Evolutionary conservation across 2,797 vertebrate species (phyloP), one percentile per base, ranked within the genome.

Genomic region (Coilia nasus): DNA sequence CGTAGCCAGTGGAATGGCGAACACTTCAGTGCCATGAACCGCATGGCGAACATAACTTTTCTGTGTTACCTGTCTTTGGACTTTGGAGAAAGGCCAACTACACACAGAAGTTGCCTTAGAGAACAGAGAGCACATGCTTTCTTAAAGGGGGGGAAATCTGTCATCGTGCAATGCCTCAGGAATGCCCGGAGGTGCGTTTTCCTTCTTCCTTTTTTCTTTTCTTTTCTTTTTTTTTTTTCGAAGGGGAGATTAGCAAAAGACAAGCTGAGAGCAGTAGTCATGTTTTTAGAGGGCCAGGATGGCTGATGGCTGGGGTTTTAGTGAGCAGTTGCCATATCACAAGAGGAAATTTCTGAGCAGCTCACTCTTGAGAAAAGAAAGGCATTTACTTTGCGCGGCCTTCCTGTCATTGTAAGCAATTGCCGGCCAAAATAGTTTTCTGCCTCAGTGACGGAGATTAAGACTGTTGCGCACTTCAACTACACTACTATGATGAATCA

Each of bases 391-490:
- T 80, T 82, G 0, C 83, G 75, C 50, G 82, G 56, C 86, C 91
- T 96, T 97, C 94, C 95, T 95, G 92, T 86, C 41, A 94, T 94
- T 96, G 95, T 96, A 83, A 90, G 87, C 92, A 94, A 92, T 89
- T 83, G 89, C 80, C 46, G 81, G 46, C 60, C 90, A 81, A 0
- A 83, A 90, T 57, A 78, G 7, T 86, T 84, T 81, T 84, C 15
- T 47, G 60, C 81, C 86, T 71, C 81, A 71, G 84, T 89, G 89
- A 83, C 87, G 84, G 85, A 88, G 83, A 50, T 81, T 83, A 84
- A 41, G 71, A 78, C 71, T 44, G 80, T 84, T 19, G 7, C 17
- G 86, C 56, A 86, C 57, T 50, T 35, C 54, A 25, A 19, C 35
- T 28, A 23, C 35, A 50, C 28, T 28, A 19, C 75, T 50, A 50